Evolutionary conservation across 2,797 vertebrate species (phyloP), one percentile per base, ranked within the genome.

Genomic region (Nannoperca obscura): DNA sequence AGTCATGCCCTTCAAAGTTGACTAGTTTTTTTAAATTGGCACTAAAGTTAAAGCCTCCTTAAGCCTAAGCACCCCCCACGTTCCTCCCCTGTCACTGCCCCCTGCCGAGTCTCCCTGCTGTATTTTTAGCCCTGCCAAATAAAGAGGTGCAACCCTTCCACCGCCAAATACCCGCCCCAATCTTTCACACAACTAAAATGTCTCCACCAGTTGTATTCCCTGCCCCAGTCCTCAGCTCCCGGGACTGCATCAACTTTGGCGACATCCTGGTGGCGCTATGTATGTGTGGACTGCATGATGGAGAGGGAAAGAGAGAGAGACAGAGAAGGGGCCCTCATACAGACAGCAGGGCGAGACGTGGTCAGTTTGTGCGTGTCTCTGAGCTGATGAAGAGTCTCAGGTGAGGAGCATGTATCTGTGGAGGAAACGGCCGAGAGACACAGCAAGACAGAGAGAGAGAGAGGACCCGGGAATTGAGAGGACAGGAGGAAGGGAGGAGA

Each of bases 111-210:
- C 71, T 71, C 54, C 65, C 74, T 13, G 55, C 0, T 81, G 91
- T 97, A 98, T 98, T 97, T 97, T 97, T 97, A 97, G 96, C 86
- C 30, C 74, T 80, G 89, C 95, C 95, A 94, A 95, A 96, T 92
- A 93, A 94, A 96, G 95, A 94, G 93, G 91, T 90, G 84, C 72
- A 90, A 79, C 61, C 92, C 91, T 88, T 92, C 69, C 78, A 58
- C 50, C 61, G 61, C 64, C 75, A 74, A 84, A 74, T 75, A 55
- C 76, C 89, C 79, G 24, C 13, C 73, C 67, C 62, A 61, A 76
- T 76, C 15, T n/a, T 71, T 47, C 53, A 42, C 54, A 24, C 59
- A 32, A n/a, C n/a, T n/a, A n/a, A n/a, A n/a, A n/a, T n/a, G n/a
- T n/a, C 30, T 10, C 55, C 67, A 53, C 53, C 34, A 32, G 64